Conservation (phyloP, 2,113 vertebrate species). For the Sylvietta virens region DNA sequence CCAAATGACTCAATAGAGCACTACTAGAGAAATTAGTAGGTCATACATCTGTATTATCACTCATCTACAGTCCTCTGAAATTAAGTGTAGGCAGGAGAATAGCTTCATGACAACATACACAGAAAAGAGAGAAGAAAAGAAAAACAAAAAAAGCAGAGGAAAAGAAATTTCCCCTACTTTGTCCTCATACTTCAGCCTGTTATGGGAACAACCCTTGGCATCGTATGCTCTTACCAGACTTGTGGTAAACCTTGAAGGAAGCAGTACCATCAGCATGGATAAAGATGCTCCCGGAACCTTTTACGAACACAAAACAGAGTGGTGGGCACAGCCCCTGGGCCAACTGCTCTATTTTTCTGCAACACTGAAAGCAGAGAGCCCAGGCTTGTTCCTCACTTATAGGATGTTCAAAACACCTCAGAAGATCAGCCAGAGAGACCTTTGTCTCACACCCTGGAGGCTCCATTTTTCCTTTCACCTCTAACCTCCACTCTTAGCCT, state of each 20-base stretch:
- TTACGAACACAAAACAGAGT: background rate
- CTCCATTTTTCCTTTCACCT: background rate
- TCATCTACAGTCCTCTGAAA: background rate
- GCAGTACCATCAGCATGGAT: conserved; percentile 54
- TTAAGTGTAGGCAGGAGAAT: background rate
- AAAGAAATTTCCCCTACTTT: background rate
- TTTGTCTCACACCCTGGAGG: background rate
- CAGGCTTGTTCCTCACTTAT: conserved; percentile 68
- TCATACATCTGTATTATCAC: background rate
- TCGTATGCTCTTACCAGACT: conserved; percentile 27
- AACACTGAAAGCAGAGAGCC: conserved; percentile 69
- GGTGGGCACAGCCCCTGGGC: background rate
- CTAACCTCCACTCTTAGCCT: background rate
- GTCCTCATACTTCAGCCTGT: background rate
- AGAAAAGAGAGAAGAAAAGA: fast-evolving
- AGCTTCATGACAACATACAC: background rate
- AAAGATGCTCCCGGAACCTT: conserved; percentile 37
- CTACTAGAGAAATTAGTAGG: background rate
- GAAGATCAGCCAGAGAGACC: conserved; percentile 46
- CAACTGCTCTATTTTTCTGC: conserved; percentile 17
- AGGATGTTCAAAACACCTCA: conserved; percentile 48
- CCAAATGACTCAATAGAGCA: background rate
- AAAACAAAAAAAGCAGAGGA: background rate
- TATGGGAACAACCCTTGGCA: background rate
- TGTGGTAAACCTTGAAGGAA: conserved; percentile 39